Conservation (phyloP, 1,140 invertebrate species). For the Melipona quadrifasciata region DNA sequence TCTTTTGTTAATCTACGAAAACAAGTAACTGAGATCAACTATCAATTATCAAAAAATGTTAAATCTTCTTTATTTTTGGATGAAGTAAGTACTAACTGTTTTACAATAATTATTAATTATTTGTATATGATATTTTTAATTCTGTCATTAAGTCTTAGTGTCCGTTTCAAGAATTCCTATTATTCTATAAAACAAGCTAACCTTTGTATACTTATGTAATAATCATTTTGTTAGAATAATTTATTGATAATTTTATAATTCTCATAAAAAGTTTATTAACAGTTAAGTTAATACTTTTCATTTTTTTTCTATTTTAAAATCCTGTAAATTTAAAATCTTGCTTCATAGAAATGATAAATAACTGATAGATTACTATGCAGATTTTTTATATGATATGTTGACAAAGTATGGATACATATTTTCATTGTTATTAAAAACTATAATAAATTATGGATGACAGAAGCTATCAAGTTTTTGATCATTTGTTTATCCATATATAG, state of each 20-base stretch:
- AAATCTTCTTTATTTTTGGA: slow-evolving; percentile 65
- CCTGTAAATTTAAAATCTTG: neutral
- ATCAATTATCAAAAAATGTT: slow-evolving; percentile 66
- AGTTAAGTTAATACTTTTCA: neutral
- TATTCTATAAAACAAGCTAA: slow-evolving; percentile 50
- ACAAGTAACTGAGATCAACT: slow-evolving; percentile 63
- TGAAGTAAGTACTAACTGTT: slow-evolving; percentile 58
- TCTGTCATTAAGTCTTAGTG: neutral
- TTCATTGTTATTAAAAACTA: neutral
- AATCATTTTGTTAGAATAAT: slow-evolving; percentile 4
- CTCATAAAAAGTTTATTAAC: neutral
- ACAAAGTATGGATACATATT: neutral
- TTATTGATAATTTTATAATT: neutral
- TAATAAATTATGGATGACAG: neutral
- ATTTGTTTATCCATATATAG: neutral
- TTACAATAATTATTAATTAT: neutral
- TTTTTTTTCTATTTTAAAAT: neutral
- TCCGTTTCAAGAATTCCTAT: neutral
- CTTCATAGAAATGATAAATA: neutral
- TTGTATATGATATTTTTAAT: neutral
- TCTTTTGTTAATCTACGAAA: slow-evolving; percentile 67
- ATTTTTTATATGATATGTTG: neutral
- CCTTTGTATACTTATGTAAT: slow-evolving; percentile 70
- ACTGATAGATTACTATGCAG: neutral
- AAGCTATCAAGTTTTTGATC: neutral